Evolutionary conservation across 2,797 vertebrate genomes (phyloP).

Genomic region (Tamandua tetradactyla): DNA sequence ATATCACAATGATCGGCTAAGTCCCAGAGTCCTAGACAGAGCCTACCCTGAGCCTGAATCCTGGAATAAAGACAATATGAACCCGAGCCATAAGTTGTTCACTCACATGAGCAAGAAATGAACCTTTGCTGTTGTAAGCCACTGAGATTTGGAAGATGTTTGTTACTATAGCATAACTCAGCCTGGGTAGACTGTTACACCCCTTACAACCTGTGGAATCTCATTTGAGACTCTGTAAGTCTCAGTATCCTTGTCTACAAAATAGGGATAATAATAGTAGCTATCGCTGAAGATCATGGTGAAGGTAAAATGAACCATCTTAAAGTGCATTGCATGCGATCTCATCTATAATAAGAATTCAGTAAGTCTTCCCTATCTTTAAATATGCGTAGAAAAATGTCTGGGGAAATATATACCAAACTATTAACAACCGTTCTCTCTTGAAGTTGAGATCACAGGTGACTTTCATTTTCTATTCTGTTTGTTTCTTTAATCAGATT

Average conservation of each 20-base stretch:
- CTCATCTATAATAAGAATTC: neutral
- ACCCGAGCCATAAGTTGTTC: neutral
- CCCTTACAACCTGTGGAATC: neutral
- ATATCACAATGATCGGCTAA: neutral
- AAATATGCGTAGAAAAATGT: neutral
- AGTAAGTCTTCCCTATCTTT: neutral
- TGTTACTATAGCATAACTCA: neutral
- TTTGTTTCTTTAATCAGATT: conserved; percentile 1
- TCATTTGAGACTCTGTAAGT: neutral
- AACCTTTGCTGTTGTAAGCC: neutral
- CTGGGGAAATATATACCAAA: neutral
- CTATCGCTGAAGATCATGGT: neutral
- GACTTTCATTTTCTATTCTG: neutral
- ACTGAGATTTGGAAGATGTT: neutral
- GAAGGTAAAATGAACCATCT: neutral
- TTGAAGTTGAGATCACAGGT: conserved; percentile 11
- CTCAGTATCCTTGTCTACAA: neutral
- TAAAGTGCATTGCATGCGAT: neutral
- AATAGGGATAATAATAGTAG: neutral
- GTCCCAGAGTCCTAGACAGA: neutral
- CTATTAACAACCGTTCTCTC: neutral
- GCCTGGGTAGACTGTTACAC: neutral
- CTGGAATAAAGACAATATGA: neutral
- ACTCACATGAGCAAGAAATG: neutral
- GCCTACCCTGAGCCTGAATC: neutral